phyloP scores from a whole-genome alignment of 2,888 invertebrate species.

The Hydroisotoma schaefferi region DNA sequence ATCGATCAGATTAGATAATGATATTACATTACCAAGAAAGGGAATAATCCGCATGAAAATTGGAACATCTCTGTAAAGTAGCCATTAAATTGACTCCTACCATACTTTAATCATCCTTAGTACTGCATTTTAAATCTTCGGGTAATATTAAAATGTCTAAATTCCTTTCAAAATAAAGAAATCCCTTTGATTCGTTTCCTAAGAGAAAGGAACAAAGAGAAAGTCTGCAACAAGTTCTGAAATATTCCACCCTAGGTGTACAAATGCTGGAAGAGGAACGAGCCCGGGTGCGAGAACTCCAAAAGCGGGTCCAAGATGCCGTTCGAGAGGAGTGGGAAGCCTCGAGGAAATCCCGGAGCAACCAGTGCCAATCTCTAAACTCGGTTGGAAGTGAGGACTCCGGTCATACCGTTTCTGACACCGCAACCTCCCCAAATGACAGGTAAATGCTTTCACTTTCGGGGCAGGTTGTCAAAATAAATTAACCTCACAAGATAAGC shows the following conservation, averaged over 20 bases:
- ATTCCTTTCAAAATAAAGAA: no score
- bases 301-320: slow-evolving; percentile 81
- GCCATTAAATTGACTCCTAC: no score
- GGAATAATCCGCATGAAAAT: no score
- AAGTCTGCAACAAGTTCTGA: slow-evolving; percentile 1
- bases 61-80: no score
- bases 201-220: slow-evolving; percentile 6
- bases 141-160: no score
- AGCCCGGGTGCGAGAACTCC: slow-evolving; percentile 78
- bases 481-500: no score
- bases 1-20: no score
- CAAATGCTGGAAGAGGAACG: slow-evolving; percentile 88
- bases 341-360: slow-evolving; percentile 55
- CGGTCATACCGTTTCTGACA: slow-evolving; percentile 60
- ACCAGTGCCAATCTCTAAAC: slow-evolving; percentile 61
- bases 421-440: slow-evolving; percentile 59
- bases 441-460: slow-evolving; percentile 49
- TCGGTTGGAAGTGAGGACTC: slow-evolving; percentile 63
- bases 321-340: slow-evolving; percentile 83
- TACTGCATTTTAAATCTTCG: no score
- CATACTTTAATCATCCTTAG: no score
- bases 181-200: no score
- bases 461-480: no score
- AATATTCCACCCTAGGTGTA: slow-evolving; percentile 61
- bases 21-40: no score